Base-by-base conservation (phyloP, 2,888 invertebrate genomes). In the Eilema griseolum region DNA sequence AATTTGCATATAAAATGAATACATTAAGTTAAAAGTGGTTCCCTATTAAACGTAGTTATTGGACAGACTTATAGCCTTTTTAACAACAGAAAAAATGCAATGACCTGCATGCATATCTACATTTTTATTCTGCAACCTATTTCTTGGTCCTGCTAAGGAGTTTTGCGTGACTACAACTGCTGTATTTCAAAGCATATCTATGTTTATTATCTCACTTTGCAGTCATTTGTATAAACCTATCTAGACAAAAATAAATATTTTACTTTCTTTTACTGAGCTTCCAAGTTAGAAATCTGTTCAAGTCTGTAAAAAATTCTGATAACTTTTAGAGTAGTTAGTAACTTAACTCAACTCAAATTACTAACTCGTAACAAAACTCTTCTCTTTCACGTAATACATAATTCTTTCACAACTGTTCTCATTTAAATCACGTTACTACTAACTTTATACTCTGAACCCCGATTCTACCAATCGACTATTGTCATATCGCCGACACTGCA, bases 111-210 rank as follows among this genome's bases (percentile, higher is more conserved):
- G 41, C 41, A 41, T 16, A 41, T 41, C 41, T 41, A 16, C 16
- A 41, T 41, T 41, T 41, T 41, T 41, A 41, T 41, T 41, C 60
- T 5, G 70, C 67, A 70, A 85, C 85, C 83, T 72, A 7, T 73
- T 67, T 72, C 80, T 75, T 81, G 79, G 77, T 85, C 83, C 80
- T 81, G 67, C 33, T 82, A 26, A 82, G 82, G 85, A 84, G 81
- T 79, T 77, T 71, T 67, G 73, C 77, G 74, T 79, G 80, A 57
- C 11, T 56, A 23, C 52, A 28, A 62, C 71, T 37, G 26, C 60
- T 66, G 37, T 28, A 66, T 66, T 69, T 61, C 66, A 78, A 74
- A 64, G 72, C 70, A 72, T 57, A 79, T 82, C 74, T 77, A 73
- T 75, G 79, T 81, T 23, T 73, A 68, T 74, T 80, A 75, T 73